Evolutionary conservation across 1,140 invertebrate species (phyloP).

Genomic region (Drosophila seguyi): DNA sequence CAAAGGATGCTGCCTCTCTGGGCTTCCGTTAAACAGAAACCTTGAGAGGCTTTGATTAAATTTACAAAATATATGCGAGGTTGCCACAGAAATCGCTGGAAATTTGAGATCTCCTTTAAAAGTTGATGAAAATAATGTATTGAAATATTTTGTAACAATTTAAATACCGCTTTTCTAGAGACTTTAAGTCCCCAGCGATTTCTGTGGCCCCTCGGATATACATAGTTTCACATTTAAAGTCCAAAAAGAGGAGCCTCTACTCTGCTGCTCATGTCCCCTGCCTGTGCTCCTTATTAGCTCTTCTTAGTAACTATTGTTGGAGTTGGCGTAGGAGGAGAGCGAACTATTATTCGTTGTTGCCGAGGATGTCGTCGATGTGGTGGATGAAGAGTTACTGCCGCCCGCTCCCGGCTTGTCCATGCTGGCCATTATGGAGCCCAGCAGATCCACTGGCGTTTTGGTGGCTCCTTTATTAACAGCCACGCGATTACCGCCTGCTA

Average conservation of each 20-base stretch:
- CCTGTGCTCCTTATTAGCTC: neutral
- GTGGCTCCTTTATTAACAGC: constrained; percentile 20
- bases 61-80: constrained; percentile 20
- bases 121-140: neutral
- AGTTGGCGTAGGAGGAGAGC: constrained; percentile 59
- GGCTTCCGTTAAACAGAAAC: constrained; percentile 30
- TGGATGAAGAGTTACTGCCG: constrained; percentile 15
- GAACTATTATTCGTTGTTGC: constrained; percentile 54
- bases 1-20: neutral
- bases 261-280: constrained; percentile 29
- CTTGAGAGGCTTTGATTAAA: neutral
- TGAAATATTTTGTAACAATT: too few relatives aligned
- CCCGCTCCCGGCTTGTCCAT: constrained; percentile 71
- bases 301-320: constrained; percentile 59
- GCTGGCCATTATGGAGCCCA: constrained; percentile 84
- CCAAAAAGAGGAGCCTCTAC: constrained; percentile 56
- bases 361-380: constrained; percentile 29
- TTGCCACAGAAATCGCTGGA: neutral
- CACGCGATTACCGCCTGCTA: constrained; percentile 38
- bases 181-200: neutral
- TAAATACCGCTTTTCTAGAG: neutral
- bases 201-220: neutral
- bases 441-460: constrained; percentile 65
- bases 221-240: constrained; percentile 31
- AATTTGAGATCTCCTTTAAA: neutral